Evolutionary conservation across 1,140 invertebrate genomes (phyloP).

Genomic region (Drosophila teissieri): DNA sequence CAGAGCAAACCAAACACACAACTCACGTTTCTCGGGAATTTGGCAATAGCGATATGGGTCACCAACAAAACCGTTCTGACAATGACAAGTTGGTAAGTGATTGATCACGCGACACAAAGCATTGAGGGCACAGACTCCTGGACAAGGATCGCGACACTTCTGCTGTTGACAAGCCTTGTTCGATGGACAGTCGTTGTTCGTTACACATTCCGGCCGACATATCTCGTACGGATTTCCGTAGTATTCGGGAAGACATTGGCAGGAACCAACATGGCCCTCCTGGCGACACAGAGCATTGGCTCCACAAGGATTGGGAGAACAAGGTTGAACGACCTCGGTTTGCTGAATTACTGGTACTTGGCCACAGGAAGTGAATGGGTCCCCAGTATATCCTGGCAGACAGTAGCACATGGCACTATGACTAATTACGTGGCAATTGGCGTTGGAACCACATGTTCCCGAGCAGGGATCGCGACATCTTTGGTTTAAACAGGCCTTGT

Average conservation of each 20-base stretch:
- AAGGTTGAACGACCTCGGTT: slow-evolving; percentile 82
- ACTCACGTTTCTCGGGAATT: slow-evolving; percentile 86
- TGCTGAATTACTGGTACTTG: slow-evolving; percentile 85
- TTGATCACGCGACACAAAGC: slow-evolving; percentile 89
- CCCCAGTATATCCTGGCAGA: slow-evolving; percentile 86
- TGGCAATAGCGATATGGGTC: slow-evolving; percentile 88
- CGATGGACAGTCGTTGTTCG: slow-evolving; percentile 89
- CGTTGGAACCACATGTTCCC: slow-evolving; percentile 86
- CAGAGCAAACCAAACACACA: neutral
- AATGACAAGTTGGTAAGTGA: slow-evolving; percentile 90
- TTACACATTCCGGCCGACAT: slow-evolving; percentile 91
- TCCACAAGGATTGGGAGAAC: slow-evolving; percentile 87
- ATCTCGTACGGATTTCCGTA: slow-evolving; percentile 89
- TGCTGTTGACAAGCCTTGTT: slow-evolving; percentile 90
- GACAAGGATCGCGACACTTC: slow-evolving; percentile 92
- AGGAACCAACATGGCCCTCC: slow-evolving; percentile 87
- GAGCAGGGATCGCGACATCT: slow-evolving; percentile 93
- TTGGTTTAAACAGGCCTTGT: slow-evolving; percentile 83
- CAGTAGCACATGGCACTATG: slow-evolving; percentile 84
- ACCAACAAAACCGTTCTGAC: slow-evolving; percentile 88
- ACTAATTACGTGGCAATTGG: slow-evolving; percentile 71
- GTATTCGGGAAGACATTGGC: slow-evolving; percentile 89
- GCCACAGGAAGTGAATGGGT: slow-evolving; percentile 86
- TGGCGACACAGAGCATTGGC: slow-evolving; percentile 92
- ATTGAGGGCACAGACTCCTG: slow-evolving; percentile 90